phyloP scores from a whole-genome alignment of 2,797 vertebrate genomes.

The Okamejei kenojei region DNA sequence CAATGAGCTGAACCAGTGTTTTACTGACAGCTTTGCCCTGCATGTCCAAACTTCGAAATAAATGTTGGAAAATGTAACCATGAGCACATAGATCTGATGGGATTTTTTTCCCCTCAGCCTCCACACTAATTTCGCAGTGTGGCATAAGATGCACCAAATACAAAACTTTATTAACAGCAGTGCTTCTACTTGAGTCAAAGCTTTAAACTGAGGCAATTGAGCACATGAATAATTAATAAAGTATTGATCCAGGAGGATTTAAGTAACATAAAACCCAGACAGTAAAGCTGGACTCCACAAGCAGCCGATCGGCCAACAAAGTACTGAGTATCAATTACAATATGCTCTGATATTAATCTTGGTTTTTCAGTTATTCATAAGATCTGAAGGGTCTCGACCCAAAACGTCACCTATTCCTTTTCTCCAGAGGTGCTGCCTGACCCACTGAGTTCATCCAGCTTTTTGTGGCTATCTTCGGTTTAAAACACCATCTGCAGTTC shows the following conservation, averaged over 20 bases:
- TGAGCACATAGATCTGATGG: too few relatives aligned
- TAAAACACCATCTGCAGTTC: too few relatives aligned
- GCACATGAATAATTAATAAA: constrained; percentile 19
- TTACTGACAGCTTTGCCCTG: neutral
- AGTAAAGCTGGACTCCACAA: neutral
- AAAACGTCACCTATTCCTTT: too few relatives aligned
- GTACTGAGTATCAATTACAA: neutral
- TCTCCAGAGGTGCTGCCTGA: too few relatives aligned
- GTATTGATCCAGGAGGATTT: constrained; percentile 1
- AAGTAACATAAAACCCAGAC: constrained; percentile 16
- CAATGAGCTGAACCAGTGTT: neutral
- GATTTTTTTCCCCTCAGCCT: neutral
- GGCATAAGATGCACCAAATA: neutral
- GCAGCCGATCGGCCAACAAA: neutral
- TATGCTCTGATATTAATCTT: constrained; percentile 15
- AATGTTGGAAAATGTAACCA: neutral
- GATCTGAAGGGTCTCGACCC: too few relatives aligned
- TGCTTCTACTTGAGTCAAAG: neutral
- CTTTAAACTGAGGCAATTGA: neutral
- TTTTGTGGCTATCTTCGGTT: too few relatives aligned
- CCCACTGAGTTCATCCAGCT: too few relatives aligned
- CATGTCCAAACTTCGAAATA: neutral
- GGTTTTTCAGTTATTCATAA: neutral
- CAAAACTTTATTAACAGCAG: neutral
- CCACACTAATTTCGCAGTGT: neutral